These are phyloP conservation scores for Luperina testacea DNA, from an alignment of 2,888 invertebrate species.

Conservation along the genomic window DNA sequence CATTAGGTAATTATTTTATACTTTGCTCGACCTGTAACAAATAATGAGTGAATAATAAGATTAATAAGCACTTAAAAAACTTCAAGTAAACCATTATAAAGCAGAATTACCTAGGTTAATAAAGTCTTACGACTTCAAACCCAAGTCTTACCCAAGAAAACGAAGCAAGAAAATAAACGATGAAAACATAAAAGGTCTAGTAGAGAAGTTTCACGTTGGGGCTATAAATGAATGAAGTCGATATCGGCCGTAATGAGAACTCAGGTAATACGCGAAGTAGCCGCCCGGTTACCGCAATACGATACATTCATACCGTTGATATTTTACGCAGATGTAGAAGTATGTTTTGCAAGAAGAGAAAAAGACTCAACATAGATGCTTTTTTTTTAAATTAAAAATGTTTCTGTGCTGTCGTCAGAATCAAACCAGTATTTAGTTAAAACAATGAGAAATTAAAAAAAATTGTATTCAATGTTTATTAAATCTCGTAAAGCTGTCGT, in stretches of 20 bases:
- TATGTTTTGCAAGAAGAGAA: conserved; percentile 34
- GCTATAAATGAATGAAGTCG: conserved; percentile 54
- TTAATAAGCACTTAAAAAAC: neutral
- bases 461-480: neutral
- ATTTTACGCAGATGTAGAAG: conserved; percentile 37
- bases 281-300: conserved; percentile 48
- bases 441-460: neutral
- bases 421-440: neutral
- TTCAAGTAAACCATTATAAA: neutral
- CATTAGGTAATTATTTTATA: too few relatives aligned
- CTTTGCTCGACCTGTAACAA: too few relatives aligned
- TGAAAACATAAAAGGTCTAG: conserved; percentile 28
- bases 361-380: neutral
- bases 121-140: conserved; percentile 13
- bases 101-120: neutral
- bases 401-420: neutral
- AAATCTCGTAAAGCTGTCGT: neutral
- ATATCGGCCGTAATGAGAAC: conserved; percentile 51
- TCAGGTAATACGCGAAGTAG: conserved; percentile 51
- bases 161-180: neutral
- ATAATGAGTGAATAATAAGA: neutral
- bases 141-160: conserved; percentile 16
- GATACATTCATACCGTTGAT: conserved; percentile 53
- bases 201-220: conserved; percentile 36
- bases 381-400: too few relatives aligned